Evolutionary conservation across 2,888 invertebrate genomes (phyloP), one percentile per base, ranked within the genome.

Genomic region (Spatulosminthurus flaviceps): DNA sequence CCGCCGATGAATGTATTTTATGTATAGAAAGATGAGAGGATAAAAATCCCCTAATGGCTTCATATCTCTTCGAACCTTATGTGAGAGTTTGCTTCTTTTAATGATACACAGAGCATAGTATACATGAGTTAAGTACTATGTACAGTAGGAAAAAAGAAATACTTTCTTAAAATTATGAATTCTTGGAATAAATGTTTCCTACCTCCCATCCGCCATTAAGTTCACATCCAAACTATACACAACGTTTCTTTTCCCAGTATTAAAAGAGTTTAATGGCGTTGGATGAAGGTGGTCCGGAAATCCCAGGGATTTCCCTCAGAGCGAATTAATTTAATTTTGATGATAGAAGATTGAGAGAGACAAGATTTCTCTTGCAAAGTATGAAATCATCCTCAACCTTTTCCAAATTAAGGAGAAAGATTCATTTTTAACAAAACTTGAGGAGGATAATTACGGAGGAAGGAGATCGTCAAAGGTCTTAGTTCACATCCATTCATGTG

Each of bases 281-380:
- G 51, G 51, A 51, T 51, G 16, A 51, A 51, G 51, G 51, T 51
- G 51, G 51, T 51, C 51, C 51, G 51, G 51, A 51, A 51, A 51
- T 51, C 51, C n/a, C 51, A 2, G 1, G 51, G 51, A 51, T 51
- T 51, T 5, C 16, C 51, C 16, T 51, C 51, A 4, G 16, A 51
- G 19, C 16, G 51, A 19, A 51, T 41, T 41, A 41, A 7, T n/a
- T n/a, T n/a, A n/a, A 41, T 11, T 51, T 51, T 51, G 51, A 51
- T 51, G 51, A 51, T n/a, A n/a, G 51, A 2, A 51, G 51, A 51
- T 5, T 9, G n/a, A 5, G 5, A 11, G n/a, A 51, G 16, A 51
- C 1, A 51, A 51, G 16, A 51, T 16, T 13, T 51, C 5, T n/a
- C n/a, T n/a, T n/a, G n/a, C n/a, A n/a, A 9, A 19, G n/a, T 4